Conservation (phyloP, 1,140 invertebrate species). For the Thrips palmi region DNA sequence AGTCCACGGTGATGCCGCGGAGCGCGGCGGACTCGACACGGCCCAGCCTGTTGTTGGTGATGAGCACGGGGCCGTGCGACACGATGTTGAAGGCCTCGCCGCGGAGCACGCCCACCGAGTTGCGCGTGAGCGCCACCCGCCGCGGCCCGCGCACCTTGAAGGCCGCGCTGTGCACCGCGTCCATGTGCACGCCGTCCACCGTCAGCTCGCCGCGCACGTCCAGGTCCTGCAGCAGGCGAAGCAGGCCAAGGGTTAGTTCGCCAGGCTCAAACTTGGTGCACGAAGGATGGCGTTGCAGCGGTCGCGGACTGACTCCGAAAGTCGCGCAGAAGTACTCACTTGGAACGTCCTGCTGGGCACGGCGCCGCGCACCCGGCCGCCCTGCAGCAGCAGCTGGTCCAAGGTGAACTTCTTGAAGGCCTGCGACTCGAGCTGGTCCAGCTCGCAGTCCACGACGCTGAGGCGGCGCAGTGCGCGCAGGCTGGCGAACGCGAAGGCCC, state of each 20-base stretch:
- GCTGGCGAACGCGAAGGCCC: conserved; percentile 53
- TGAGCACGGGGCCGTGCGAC: conserved; percentile 36
- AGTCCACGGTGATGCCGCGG: conserved; percentile 32
- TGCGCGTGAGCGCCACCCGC: conserved; percentile 40
- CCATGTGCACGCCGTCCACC: conserved; percentile 25
- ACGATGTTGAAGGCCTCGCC: conserved; percentile 41
- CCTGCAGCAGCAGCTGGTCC: conserved; percentile 28
- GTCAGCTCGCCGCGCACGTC: conserved; percentile 41
- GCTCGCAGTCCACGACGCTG: conserved; percentile 29
- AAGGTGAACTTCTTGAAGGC: conserved; percentile 61
- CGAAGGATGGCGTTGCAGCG: too few species aligned
- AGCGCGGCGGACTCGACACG: conserved; percentile 37
- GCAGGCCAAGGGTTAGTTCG: too few species aligned
- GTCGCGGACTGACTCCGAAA: too few species aligned
- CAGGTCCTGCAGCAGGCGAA: conserved; percentile 49
- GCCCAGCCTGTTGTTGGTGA: conserved; percentile 42
- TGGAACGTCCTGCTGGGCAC: conserved; percentile 46
- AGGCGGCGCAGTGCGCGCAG: conserved; percentile 32
- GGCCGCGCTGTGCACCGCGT: conserved; percentile 26
- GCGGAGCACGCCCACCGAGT: conserved; percentile 34
- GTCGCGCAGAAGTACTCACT: too few species aligned
- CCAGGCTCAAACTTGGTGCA: too few species aligned
- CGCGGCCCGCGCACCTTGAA: conserved; percentile 35
- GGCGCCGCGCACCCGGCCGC: conserved; percentile 27
- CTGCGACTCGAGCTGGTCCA: conserved; percentile 42